Evolutionary conservation across 2,888 invertebrate genomes (phyloP).

Genomic region (Heliconius erato): DNA sequence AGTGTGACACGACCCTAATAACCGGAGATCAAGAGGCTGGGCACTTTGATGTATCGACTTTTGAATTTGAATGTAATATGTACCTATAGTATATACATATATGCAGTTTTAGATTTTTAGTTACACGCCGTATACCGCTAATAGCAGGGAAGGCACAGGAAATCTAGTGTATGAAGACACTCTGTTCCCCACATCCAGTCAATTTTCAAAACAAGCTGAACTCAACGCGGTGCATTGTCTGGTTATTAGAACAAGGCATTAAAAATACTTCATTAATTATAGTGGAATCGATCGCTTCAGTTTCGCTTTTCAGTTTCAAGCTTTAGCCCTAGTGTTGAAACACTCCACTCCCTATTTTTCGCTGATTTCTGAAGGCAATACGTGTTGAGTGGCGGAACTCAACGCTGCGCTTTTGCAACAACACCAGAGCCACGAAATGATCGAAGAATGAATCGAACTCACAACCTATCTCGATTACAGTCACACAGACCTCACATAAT

Average conservation of each 20-base stretch:
- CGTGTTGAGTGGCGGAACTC: no score
- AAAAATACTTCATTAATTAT: background rate
- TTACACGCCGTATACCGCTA: background rate
- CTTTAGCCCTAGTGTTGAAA: no score
- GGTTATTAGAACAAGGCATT: no score
- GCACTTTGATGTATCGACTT: slow-evolving; percentile 22
- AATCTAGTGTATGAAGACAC: background rate
- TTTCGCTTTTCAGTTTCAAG: no score
- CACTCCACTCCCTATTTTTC: no score
- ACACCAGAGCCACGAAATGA: no score
- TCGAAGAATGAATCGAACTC: no score
- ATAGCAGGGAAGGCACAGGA: background rate
- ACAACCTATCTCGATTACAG: no score
- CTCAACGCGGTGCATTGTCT: background rate
- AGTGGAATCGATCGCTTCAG: background rate
- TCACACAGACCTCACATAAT: no score
- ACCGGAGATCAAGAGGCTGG: slow-evolving; percentile 20
- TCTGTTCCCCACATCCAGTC: background rate
- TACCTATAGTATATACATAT: background rate
- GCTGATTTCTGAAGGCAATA: no score
- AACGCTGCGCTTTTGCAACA: no score
- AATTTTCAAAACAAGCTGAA: background rate
- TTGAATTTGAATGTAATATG: slow-evolving; percentile 7
- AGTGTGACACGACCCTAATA: slow-evolving; percentile 29
- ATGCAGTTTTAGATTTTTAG: background rate